Evolutionary conservation across 1,140 invertebrate genomes (phyloP), one percentile per base, ranked within the genome.

Genomic region (Hycleus phaleratus): DNA sequence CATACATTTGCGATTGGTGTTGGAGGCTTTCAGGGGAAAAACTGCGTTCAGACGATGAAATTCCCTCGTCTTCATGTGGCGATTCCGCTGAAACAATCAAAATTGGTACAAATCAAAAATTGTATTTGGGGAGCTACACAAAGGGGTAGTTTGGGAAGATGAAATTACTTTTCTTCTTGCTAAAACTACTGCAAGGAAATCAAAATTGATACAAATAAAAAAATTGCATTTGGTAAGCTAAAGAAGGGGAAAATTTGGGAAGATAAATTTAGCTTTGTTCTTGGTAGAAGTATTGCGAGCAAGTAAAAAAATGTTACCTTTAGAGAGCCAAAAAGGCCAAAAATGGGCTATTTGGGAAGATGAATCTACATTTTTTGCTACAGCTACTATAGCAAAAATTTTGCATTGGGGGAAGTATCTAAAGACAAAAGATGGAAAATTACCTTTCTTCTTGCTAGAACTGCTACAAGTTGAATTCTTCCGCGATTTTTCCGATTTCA

Each of bases 41-140:
- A 9, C 86, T 88, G 62, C 85, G 78, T 68, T 90, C 88, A 0
- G 88, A 91, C 2, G 87, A 90, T 67, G 87, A 90, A 46, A 91
- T 92, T 2, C 88, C 88, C 76, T 91, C 88, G 65, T 90, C 88
- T 74, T 91, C 88, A 11, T 86, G 86, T 2, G 87, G 88, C n/a
- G 85, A 85, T 51, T 81, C 81, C 62, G 61, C 69, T 69, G 46
- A 10, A 68, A 65, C 25, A 43, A 39, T 58, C 4, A 32, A 52
- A 40, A 44, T 12, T 9, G 25, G 18, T 18, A 18, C 18, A 59
- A 38, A 49, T 46, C n/a, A n/a, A 48, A 38, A 46, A 52, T 48
- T 52, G 12, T 32, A 44, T 8, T 5, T 18, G 25, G 10, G 18
- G 12, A 52, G 26, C 26, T 11, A 10, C 18, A 18, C 2, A 18